phyloP scores from a whole-genome alignment of 2,888 invertebrate genomes.

The Drosophila acutilabella region DNA sequence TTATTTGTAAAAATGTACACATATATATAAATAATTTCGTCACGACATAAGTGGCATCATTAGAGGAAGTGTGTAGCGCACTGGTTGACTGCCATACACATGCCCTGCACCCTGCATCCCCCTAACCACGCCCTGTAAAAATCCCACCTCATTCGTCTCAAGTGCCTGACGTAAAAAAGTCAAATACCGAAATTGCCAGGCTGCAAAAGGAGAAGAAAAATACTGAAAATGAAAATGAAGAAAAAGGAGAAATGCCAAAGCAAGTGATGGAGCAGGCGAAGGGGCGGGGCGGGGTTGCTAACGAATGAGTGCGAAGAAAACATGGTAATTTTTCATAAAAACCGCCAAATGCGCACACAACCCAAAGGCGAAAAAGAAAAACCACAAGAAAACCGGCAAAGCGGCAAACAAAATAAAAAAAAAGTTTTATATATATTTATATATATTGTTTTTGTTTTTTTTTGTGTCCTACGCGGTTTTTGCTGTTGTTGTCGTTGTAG shows the following conservation, averaged over 20 bases:
- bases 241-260: constrained; percentile 50
- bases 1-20: constrained; percentile 51
- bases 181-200: constrained; percentile 76
- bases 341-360: constrained; percentile 81
- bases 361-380: constrained; percentile 61
- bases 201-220: constrained; percentile 27
- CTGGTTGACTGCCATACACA: constrained; percentile 56
- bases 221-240: constrained; percentile 23
- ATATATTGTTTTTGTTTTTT: constrained; percentile 44
- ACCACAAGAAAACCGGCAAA: constrained; percentile 57
- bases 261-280: constrained; percentile 29
- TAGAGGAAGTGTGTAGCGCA: constrained; percentile 70
- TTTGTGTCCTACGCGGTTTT: constrained; percentile 70
- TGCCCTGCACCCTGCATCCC: constrained; percentile 1
- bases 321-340: constrained; percentile 80
- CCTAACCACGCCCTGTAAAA: not conserved
- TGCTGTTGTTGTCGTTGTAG: constrained; percentile 28
- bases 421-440: constrained; percentile 10
- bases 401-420: constrained; percentile 48
- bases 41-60: constrained; percentile 82
- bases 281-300: not conserved
- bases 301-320: constrained; percentile 78
- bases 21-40: constrained; percentile 76
- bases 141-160: constrained; percentile 56
- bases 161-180: constrained; percentile 76